phyloP scores from a whole-genome alignment of 2,888 invertebrate species.

The Drosophila borealis region DNA sequence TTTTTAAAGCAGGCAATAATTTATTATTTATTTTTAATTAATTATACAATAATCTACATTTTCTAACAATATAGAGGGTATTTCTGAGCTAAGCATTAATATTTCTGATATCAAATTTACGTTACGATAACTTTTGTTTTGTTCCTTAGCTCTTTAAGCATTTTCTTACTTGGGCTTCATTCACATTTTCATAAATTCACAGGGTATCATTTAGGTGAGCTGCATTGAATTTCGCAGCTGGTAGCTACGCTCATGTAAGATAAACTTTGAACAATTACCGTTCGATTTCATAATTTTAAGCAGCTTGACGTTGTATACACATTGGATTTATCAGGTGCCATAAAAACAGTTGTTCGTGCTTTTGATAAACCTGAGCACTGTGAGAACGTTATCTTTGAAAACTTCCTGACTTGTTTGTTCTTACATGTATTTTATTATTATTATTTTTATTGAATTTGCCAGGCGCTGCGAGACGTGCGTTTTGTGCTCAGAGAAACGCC shows the following conservation, averaged over 20 bases:
- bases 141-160: too few relatives aligned
- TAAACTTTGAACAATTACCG: slow-evolving; percentile 9
- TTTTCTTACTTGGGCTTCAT: too few relatives aligned
- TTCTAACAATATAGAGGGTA: not conserved
- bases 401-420: slow-evolving; percentile 6
- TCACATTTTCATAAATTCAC: not conserved
- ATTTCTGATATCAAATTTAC: too few relatives aligned
- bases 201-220: not conserved
- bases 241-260: slow-evolving; percentile 7
- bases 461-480: slow-evolving; percentile 35
- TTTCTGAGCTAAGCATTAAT: too few relatives aligned
- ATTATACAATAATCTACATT: too few relatives aligned
- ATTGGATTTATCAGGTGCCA: slow-evolving; percentile 29
- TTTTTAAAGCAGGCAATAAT: too few relatives aligned
- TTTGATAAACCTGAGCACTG: slow-evolving; percentile 2
- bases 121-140: too few relatives aligned
- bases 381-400: slow-evolving; percentile 34
- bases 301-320: slow-evolving; percentile 2
- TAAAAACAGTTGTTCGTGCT: slow-evolving; percentile 38
- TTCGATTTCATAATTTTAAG: slow-evolving; percentile 26
- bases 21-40: too few relatives aligned
- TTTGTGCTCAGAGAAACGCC: slow-evolving; percentile 31
- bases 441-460: slow-evolving; percentile 28
- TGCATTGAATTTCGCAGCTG: not conserved
- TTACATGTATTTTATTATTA: slow-evolving; percentile 2